Evolutionary conservation across 2,888 invertebrate genomes (phyloP).

Genomic region (Spialia ferax): DNA sequence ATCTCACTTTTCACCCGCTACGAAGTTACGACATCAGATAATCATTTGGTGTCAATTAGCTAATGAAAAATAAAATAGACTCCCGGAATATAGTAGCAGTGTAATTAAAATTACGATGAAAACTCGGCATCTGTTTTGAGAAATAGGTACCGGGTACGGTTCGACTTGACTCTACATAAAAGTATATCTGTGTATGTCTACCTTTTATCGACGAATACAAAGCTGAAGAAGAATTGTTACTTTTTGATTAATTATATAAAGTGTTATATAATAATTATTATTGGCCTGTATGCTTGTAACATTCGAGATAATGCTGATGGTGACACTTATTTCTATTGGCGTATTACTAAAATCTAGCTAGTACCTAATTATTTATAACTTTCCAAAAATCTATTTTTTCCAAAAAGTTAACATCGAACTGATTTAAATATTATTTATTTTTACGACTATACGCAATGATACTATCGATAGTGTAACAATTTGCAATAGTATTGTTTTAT

Average conservation of each 20-base stretch:
- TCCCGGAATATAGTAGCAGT: conserved; percentile 62
- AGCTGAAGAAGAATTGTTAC: not conserved
- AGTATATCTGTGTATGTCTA: not conserved
- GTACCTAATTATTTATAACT: too few relatives aligned
- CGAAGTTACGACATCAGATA: conserved; percentile 78
- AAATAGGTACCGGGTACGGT: conserved; percentile 37
- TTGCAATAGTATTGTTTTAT: too few relatives aligned
- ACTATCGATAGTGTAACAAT: too few relatives aligned
- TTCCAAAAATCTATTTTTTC: too few relatives aligned
- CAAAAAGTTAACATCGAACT: too few relatives aligned
- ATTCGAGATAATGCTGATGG: not conserved
- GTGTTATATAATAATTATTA: too few relatives aligned
- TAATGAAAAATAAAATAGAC: conserved; percentile 85
- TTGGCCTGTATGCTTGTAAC: not conserved
- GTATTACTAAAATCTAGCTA: too few relatives aligned
- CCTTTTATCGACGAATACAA: conserved; percentile 14
- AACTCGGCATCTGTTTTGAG: conserved; percentile 75
- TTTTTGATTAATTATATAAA: conserved; percentile 20
- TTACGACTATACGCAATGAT: too few relatives aligned
- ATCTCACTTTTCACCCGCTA: conserved; percentile 62
- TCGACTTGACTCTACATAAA: conserved; percentile 26
- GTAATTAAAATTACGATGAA: conserved; percentile 82
- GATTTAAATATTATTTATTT: too few relatives aligned
- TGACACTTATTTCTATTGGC: too few relatives aligned
- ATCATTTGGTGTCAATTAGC: conserved; percentile 84